phyloP scores from a whole-genome alignment of 1,140 invertebrate genomes.

The Metopolophium dirhodum region DNA sequence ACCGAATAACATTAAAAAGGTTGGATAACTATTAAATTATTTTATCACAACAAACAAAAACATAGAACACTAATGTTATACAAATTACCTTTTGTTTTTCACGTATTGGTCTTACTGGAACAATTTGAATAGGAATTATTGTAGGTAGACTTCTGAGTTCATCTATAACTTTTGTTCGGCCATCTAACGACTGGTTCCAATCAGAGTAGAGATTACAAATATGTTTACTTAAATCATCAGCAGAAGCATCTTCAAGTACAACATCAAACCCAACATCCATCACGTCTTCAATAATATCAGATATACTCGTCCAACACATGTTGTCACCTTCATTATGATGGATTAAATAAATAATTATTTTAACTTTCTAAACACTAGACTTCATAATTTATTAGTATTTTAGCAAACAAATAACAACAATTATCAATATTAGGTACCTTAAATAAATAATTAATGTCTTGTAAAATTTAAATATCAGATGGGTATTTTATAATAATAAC shows the following conservation, averaged over 20 bases:
- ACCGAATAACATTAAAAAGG: no score
- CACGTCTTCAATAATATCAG: constrained; percentile 51
- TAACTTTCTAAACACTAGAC: no score
- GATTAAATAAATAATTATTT: not conserved
- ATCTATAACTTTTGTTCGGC: constrained; percentile 34
- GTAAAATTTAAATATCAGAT: not conserved
- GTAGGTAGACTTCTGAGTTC: constrained; percentile 30
- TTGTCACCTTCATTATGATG: constrained; percentile 18
- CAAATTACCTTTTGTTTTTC: constrained; percentile 45
- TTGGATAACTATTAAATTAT: not conserved
- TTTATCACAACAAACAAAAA: not conserved
- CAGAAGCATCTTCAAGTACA: constrained; percentile 46
- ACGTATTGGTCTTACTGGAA: constrained; percentile 5
- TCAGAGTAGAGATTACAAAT: constrained; percentile 28
- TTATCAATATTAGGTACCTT: not conserved
- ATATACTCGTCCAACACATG: constrained; percentile 39
- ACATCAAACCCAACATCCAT: constrained; percentile 54
- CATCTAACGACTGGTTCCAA: constrained; percentile 29
- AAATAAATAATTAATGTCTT: not conserved
- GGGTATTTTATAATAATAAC: not conserved
- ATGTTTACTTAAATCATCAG: constrained; percentile 41
- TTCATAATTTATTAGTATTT: not conserved
- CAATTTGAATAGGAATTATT: constrained; percentile 42
- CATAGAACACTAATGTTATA: not conserved
- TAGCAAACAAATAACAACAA: not conserved